These are phyloP conservation scores for Eremophila alpestris DNA, from an alignment of 2,797 vertebrate genomes.

Conservation along the genomic window DNA sequence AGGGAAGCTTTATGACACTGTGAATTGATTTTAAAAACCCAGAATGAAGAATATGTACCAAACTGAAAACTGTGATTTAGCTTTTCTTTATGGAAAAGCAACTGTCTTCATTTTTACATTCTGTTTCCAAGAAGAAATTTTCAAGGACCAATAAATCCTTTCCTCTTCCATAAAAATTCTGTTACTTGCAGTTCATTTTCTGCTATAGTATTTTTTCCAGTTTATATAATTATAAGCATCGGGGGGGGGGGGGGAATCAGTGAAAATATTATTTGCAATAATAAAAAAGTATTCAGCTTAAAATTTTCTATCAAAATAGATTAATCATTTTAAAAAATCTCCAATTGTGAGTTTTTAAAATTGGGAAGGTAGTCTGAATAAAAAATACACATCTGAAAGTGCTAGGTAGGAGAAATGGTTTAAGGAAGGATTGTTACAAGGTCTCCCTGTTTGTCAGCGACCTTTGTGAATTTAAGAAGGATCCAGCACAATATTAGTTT, in stretches of 20 bases:
- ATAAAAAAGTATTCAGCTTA: not conserved
- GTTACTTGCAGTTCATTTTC: not conserved
- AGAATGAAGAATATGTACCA: not conserved
- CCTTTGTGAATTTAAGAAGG: not conserved
- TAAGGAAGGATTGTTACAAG: not conserved
- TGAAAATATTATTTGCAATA: not conserved
- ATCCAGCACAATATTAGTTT: not conserved
- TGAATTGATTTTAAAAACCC: not conserved
- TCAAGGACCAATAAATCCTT: not conserved
- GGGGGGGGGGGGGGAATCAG: not conserved
- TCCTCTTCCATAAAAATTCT: not conserved
- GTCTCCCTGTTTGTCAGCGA: not conserved
- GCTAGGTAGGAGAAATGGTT: not conserved
- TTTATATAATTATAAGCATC: not conserved
- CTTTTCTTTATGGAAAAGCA: not conserved
- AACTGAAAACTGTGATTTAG: not conserved
- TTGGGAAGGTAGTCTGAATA: not conserved
- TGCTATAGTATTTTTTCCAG: not conserved
- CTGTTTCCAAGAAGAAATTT: not conserved
- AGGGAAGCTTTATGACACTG: not conserved
- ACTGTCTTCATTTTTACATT: not conserved
- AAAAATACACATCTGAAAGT: not conserved
- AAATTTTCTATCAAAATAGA: not conserved
- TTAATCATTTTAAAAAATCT: not conserved
- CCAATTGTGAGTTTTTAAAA: not conserved